Evolutionary conservation across 2,113 vertebrate genomes (phyloP).

Genomic region (Oxyruncus cristatus): DNA sequence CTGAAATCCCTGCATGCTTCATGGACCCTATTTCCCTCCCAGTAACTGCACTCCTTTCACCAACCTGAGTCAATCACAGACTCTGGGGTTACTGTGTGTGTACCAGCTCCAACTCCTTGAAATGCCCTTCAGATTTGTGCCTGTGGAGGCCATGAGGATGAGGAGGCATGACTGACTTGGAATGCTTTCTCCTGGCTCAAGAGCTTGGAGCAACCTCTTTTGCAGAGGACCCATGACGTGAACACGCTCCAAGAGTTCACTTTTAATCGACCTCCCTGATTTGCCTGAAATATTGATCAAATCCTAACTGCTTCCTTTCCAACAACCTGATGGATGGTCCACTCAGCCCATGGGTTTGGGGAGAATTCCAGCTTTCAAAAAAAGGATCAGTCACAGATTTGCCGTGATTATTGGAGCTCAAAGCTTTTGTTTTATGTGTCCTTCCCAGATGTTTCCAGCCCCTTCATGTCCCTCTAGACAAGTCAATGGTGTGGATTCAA

Average conservation of each 20-base stretch:
- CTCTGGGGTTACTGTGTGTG: background rate
- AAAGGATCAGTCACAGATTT: background rate
- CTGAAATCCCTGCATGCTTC: constrained; percentile 16
- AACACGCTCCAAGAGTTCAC: background rate
- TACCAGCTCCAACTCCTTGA: background rate
- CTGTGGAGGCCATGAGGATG: background rate
- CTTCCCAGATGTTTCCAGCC: background rate
- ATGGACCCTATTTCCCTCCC: constrained; percentile 11
- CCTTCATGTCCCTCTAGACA: background rate
- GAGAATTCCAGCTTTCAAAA: constrained; percentile 9
- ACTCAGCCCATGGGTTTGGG: background rate
- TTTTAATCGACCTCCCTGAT: background rate
- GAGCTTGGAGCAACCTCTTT: background rate
- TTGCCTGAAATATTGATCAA: background rate
- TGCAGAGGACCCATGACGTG: rapidly evolving
- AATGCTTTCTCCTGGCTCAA: background rate
- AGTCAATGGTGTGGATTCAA: background rate
- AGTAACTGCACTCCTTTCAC: background rate
- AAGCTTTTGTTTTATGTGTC: background rate
- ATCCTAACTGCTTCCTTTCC: background rate
- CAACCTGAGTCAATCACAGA: background rate
- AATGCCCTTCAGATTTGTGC: background rate
- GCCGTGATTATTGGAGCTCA: background rate
- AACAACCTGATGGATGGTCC: background rate
- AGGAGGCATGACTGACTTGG: background rate